Evolutionary conservation across 92 coral and sea anemone genomes (phyloP).

Genomic region (Montipora capitata): DNA sequence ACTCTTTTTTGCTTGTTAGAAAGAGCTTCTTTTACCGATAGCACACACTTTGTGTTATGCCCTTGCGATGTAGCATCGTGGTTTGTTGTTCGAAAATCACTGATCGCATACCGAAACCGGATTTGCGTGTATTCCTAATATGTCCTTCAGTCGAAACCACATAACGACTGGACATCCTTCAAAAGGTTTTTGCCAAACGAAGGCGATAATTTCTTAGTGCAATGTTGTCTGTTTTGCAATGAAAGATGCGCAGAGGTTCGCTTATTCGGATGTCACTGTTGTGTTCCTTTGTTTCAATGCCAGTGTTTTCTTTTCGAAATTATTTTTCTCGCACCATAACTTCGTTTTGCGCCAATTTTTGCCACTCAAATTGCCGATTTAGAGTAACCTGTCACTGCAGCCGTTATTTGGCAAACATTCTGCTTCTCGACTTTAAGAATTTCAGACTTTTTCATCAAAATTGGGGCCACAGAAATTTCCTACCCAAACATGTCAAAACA

Average conservation of each 20-base stretch:
- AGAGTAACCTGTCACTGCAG: background rate
- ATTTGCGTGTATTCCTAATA: background rate
- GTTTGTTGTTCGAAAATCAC: background rate
- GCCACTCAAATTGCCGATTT: background rate
- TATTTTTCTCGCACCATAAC: conserved; percentile 14
- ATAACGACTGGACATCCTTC: conserved; percentile 1
- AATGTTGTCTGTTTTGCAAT: background rate
- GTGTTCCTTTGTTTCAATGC: conserved; percentile 13
- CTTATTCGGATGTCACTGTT: conserved; percentile 35
- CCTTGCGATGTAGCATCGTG: background rate
- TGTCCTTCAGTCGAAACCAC: background rate
- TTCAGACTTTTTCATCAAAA: background rate
- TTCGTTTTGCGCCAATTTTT: background rate
- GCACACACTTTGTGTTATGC: background rate
- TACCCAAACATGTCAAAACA: conserved; percentile 1
- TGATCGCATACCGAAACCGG: background rate
- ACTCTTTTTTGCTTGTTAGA: background rate
- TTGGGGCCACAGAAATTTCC: conserved; percentile 25
- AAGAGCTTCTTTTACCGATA: background rate
- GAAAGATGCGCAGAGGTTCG: conserved; percentile 23
- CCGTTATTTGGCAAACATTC: background rate
- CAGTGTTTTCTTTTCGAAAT: conserved; percentile 19
- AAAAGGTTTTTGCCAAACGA: conserved; percentile 30
- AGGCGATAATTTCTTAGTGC: conserved; percentile 29
- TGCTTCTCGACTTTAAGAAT: background rate